Conservation (phyloP, 2,113 vertebrate species). For the Thalassoma bifasciatum region DNA sequence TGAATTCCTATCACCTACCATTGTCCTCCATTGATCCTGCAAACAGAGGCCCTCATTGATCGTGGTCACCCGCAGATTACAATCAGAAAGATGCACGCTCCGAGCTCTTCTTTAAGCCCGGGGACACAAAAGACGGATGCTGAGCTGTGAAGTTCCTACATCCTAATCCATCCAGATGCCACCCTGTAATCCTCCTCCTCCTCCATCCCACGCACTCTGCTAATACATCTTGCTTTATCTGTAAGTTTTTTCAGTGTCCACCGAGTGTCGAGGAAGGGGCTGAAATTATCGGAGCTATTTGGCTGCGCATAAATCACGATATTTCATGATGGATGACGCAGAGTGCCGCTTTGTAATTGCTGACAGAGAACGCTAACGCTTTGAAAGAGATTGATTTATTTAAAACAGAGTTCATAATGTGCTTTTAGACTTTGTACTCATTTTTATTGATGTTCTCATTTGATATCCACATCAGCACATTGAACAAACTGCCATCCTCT, state of each 20-base stretch:
- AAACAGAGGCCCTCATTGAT: constrained; percentile 63
- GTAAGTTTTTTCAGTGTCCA: constrained; percentile 45
- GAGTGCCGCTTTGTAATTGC: constrained; percentile 46
- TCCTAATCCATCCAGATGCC: constrained; percentile 49
- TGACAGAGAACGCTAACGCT: constrained; percentile 44
- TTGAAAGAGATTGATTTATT: constrained; percentile 72
- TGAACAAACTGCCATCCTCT: constrained; percentile 50
- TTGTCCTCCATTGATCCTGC: constrained; percentile 64
- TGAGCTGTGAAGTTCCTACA: constrained; percentile 36
- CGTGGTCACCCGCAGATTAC: constrained; percentile 58
- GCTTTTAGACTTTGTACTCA: constrained; percentile 54
- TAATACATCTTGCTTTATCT: constrained; percentile 49
- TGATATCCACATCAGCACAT: constrained; percentile 73
- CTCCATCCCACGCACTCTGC: not conserved
- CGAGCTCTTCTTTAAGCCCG: constrained; percentile 34
- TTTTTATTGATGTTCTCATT: constrained; percentile 77
- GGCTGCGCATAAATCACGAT: constrained; percentile 63
- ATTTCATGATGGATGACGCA: constrained; percentile 69
- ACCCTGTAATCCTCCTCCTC: constrained; percentile 10
- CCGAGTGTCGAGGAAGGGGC: constrained; percentile 27
- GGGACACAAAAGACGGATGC: constrained; percentile 43
- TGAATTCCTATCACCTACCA: constrained; percentile 50
- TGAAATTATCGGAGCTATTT: constrained; percentile 58
- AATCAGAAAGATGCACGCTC: constrained; percentile 45
- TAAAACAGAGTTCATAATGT: constrained; percentile 58